A percentile compares a stretch with the other conserved stretches of the same genome.
Conservation (phyloP, 2,797 vertebrate genomes). For the Coranthus polyacanthus region DNA sequence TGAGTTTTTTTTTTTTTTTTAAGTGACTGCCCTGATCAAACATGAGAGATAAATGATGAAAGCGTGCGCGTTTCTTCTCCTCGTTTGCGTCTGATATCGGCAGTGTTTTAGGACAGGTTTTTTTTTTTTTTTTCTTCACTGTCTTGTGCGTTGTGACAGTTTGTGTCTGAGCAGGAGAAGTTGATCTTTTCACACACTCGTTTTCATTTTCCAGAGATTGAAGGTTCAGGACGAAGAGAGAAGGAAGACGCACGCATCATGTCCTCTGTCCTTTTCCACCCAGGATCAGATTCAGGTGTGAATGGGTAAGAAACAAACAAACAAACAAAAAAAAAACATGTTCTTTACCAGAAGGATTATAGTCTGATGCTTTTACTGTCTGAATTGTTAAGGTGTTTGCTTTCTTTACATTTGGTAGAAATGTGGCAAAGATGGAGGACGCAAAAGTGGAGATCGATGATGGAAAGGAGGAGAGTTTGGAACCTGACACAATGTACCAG, state of each 20-base stretch:
- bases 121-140: not conserved
- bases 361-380: no score
- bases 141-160: no score
- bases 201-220: conserved; percentile 29
- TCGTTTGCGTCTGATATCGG: no score
- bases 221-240: conserved; percentile 45
- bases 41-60: not conserved
- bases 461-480: conserved; percentile 81
- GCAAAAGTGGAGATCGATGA: conserved; percentile 90
- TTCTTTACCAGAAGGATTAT: no score
- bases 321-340: no score
- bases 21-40: no score
- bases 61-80: not conserved
- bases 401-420: conserved; percentile 50
- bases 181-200: not conserved
- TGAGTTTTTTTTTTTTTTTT: no score
- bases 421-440: conserved; percentile 80
- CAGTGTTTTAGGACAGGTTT: no score
- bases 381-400: not conserved
- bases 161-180: not conserved
- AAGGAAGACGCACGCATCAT: conserved; percentile 72
- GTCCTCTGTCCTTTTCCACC: conserved; percentile 87
- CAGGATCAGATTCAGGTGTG: conserved; percentile 80
- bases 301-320: conserved; percentile 90
- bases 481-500: conserved; percentile 82